Conservation (phyloP, 1,140 invertebrate genomes). For the Maconellicoccus hirsutus region DNA sequence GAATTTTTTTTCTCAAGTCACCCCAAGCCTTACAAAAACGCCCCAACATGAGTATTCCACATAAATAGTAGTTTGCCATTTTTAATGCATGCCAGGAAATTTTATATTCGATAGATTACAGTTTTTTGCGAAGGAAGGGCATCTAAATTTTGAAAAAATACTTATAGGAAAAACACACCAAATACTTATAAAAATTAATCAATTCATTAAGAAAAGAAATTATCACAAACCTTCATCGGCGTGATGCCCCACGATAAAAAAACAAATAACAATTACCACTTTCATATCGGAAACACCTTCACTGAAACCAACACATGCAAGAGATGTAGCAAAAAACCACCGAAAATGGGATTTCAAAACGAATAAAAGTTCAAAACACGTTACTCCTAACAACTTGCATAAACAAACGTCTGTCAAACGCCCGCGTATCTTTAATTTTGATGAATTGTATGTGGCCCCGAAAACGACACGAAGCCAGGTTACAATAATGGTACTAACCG, state of each 20-base stretch:
- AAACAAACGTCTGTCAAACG: constrained; percentile 16
- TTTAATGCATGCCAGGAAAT: too few species aligned
- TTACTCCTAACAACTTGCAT: not conserved
- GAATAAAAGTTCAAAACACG: not conserved
- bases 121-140: too few species aligned
- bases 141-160: too few species aligned
- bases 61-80: too few species aligned
- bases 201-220: too few species aligned
- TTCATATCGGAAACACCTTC: not conserved
- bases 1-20: too few species aligned
- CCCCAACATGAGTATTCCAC: too few species aligned
- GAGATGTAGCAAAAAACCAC: not conserved
- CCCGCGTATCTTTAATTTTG: constrained; percentile 12
- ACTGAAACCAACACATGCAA: not conserved
- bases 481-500: constrained; percentile 19
- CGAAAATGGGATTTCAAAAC: not conserved
- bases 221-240: not conserved
- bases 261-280: constrained; percentile 12
- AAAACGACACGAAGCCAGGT: not conserved
- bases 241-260: not conserved
- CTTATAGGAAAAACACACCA: too few species aligned
- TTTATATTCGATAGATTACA: too few species aligned
- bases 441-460: constrained; percentile 1
- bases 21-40: too few species aligned
- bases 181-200: too few species aligned